Conservation (phyloP, 2,113 vertebrate species). For the Calyptomena viridis region DNA sequence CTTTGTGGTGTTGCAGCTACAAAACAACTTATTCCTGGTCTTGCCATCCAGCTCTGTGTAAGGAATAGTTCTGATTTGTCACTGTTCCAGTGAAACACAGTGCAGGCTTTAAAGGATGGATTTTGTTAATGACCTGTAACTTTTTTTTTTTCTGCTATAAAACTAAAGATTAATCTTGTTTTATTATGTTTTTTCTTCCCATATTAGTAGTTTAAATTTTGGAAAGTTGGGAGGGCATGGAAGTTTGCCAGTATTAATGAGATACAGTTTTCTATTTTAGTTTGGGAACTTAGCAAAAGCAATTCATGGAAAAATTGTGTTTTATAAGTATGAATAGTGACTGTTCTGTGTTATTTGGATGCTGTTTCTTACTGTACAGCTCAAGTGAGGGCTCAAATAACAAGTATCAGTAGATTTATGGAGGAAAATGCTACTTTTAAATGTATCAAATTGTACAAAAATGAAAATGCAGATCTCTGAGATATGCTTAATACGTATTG, state of each 20-base stretch:
- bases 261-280: conserved; percentile 6
- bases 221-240: neutral
- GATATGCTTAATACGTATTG: neutral
- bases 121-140: neutral
- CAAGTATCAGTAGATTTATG: neutral
- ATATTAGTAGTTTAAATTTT: neutral
- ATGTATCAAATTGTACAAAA: neutral
- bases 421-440: neutral
- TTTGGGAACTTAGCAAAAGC: conserved; percentile 1
- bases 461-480: neutral
- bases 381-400: neutral
- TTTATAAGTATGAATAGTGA: neutral
- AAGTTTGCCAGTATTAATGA: neutral
- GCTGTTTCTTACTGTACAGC: neutral
- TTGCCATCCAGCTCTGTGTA: neutral
- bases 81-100: neutral
- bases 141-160: neutral
- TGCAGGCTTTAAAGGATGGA: neutral
- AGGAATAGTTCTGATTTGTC: neutral
- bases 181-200: neutral
- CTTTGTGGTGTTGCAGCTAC: neutral
- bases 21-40: fast-evolving
- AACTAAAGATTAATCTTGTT: neutral
- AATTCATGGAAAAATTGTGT: conserved; percentile 7
- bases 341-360: neutral